phyloP scores from a whole-genome alignment of 2,113 vertebrate genomes.

The Nibea albiflora region DNA sequence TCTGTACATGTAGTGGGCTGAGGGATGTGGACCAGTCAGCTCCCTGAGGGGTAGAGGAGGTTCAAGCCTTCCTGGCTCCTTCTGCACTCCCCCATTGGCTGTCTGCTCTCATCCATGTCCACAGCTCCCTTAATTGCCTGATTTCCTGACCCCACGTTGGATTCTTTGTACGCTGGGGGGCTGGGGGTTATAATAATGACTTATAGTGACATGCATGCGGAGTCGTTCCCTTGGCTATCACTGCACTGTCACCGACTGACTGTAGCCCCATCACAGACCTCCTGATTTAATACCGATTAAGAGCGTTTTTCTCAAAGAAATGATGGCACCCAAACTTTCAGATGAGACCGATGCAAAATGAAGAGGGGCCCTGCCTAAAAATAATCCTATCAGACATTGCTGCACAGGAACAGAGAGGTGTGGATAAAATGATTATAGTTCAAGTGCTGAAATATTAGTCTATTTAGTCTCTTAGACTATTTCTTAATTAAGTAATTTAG shows the following conservation, averaged over 20 bases:
- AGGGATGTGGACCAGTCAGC: slow-evolving; percentile 68
- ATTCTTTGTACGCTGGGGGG: slow-evolving; percentile 55
- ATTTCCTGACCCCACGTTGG: slow-evolving; percentile 65
- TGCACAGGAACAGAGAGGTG: neutral
- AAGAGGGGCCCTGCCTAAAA: neutral
- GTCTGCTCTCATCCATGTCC: slow-evolving; percentile 71
- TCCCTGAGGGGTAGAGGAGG: slow-evolving; percentile 61
- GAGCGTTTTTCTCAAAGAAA: slow-evolving; percentile 11
- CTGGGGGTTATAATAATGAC: slow-evolving; percentile 71
- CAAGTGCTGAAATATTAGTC: neutral
- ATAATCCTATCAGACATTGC: neutral
- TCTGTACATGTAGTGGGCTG: slow-evolving; percentile 49
- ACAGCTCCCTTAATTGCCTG: slow-evolving; percentile 66
- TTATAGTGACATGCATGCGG: slow-evolving; percentile 69
- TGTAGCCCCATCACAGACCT: slow-evolving; percentile 28
- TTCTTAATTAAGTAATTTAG: no score
- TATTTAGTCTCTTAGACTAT: neutral
- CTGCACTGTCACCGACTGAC: slow-evolving; percentile 27
- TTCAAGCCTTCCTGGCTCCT: slow-evolving; percentile 63
- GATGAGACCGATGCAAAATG: slow-evolving; percentile 14
- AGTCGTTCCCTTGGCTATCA: slow-evolving; percentile 54
- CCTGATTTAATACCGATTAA: slow-evolving; percentile 44
- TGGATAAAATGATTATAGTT: neutral
- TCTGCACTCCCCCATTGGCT: slow-evolving; percentile 71
- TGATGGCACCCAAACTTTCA: slow-evolving; percentile 15